Base-by-base conservation (phyloP, 2,797 vertebrate genomes). In the Acridotheres tristis region DNA sequence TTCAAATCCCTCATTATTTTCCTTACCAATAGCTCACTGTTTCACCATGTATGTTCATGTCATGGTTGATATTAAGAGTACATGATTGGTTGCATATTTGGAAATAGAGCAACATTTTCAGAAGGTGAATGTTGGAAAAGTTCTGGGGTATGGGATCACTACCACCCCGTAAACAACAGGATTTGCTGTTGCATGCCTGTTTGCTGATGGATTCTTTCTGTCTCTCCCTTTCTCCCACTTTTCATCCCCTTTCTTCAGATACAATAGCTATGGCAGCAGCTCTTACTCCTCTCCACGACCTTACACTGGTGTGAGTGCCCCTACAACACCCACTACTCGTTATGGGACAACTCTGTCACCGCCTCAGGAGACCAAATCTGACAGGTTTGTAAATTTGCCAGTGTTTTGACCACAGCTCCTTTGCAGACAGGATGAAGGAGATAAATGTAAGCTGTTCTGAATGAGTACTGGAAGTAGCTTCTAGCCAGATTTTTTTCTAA, bases 311-410 rank as follows among this genome's bases (percentile, higher is more conserved):
- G 82, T 97, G 42, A 97, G 97, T 95, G 94, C 97, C 88, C 94
- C 98, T 57, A 79, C 98, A 47, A 97, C 98, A 18, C 96, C 98
- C 40, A 89, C 94, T 20, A 97, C 98, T 96, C 96, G 93, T 76
- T 98, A 96, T 43, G 94, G 97, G 76, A 85, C 95, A 32, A 95
- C 98, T 53, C 90, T 97, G 16, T 93, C 98, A 11, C 96, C 97
- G 0, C 89, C 98, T 36, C 96, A 98, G 34, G 99, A 99, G 67
- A 85, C 97, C 96, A 98, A 98, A 96, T 61, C 96, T 36, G 99
- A 99, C 96, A 98, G 98, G 99, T 99, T 77, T 89, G 98, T 96
- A 57, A 86, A 91, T 90, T 47, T 79, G 36, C 47, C 9, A 13
- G 20, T 30, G 17, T 79, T 94, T 84, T 85, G 10, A 57, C n/a